Evolutionary conservation across 2,888 invertebrate genomes (phyloP).

Genomic region (Ellobium chinense): DNA sequence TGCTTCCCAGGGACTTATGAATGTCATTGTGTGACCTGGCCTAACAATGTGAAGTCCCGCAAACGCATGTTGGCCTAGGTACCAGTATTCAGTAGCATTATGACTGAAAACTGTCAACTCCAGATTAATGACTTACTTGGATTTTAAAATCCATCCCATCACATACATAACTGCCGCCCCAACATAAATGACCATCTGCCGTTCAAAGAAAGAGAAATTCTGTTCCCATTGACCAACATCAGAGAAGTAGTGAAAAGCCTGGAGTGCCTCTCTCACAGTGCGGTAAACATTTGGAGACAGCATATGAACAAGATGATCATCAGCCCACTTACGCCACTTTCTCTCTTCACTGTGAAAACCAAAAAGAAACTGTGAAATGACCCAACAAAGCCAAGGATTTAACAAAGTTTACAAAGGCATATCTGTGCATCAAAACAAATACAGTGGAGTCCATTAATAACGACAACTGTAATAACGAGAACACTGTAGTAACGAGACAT

Average conservation of each 20-base stretch:
- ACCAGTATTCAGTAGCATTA: too few species aligned
- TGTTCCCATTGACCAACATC: slow-evolving; percentile 94
- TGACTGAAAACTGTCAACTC: too few species aligned
- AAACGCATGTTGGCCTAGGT: too few species aligned
- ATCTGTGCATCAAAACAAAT: too few species aligned
- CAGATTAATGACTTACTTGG: slow-evolving; percentile 82
- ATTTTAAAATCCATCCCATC: slow-evolving; percentile 92
- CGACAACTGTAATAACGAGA: too few species aligned
- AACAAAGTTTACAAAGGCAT: neutral
- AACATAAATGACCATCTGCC: slow-evolving; percentile 91
- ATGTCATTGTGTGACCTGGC: too few species aligned
- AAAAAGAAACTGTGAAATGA: neutral
- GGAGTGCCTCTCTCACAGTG: slow-evolving; percentile 89
- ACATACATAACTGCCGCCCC: slow-evolving; percentile 97
- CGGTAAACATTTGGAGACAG: slow-evolving; percentile 98
- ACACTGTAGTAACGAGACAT: too few species aligned
- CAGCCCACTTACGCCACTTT: slow-evolving; percentile 97
- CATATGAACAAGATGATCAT: slow-evolving; percentile 92
- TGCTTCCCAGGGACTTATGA: too few species aligned
- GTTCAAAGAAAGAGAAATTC: slow-evolving; percentile 92
- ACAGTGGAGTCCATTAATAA: too few species aligned
- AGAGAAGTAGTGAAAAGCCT: slow-evolving; percentile 97
- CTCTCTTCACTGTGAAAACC: slow-evolving; percentile 88
- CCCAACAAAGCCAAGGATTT: neutral
- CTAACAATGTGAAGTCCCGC: too few species aligned